These are phyloP conservation scores for Diceros bicornis DNA, from an alignment of 2,797 vertebrate genomes.

Conservation along the genomic window DNA sequence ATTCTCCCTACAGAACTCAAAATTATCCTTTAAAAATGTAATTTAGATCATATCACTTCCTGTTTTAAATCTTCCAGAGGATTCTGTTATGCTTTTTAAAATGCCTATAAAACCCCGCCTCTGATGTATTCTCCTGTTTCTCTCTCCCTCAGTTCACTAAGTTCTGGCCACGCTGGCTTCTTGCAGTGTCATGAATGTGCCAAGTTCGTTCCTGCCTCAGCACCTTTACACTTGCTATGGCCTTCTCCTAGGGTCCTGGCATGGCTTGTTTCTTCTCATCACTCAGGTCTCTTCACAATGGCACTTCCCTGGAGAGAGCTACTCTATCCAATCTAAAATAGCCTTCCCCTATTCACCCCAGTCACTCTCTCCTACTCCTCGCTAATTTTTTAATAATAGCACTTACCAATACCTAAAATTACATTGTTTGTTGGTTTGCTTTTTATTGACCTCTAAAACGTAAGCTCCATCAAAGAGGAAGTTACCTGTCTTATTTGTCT, in stretches of 20 bases:
- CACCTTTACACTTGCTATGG: background rate
- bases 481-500: slow-evolving; percentile 29
- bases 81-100: background rate
- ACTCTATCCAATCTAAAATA: background rate
- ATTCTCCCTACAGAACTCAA: background rate
- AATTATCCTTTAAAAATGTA: background rate
- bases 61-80: slow-evolving; percentile 27
- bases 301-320: background rate
- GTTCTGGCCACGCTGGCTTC: background rate
- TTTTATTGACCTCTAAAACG: slow-evolving; percentile 47
- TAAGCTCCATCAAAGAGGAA: slow-evolving; percentile 27
- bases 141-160: background rate
- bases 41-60: background rate
- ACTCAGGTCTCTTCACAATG: background rate
- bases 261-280: background rate
- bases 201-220: background rate
- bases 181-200: background rate
- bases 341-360: background rate
- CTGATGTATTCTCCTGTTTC: background rate
- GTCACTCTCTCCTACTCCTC: background rate
- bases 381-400: background rate
- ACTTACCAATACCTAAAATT: slow-evolving; percentile 35
- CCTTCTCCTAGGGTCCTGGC: background rate
- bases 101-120: background rate
- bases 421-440: background rate